These are phyloP conservation scores for Zygothrica quintamaculata DNA, from an alignment of 2,888 invertebrate species.

Conservation along the genomic window DNA sequence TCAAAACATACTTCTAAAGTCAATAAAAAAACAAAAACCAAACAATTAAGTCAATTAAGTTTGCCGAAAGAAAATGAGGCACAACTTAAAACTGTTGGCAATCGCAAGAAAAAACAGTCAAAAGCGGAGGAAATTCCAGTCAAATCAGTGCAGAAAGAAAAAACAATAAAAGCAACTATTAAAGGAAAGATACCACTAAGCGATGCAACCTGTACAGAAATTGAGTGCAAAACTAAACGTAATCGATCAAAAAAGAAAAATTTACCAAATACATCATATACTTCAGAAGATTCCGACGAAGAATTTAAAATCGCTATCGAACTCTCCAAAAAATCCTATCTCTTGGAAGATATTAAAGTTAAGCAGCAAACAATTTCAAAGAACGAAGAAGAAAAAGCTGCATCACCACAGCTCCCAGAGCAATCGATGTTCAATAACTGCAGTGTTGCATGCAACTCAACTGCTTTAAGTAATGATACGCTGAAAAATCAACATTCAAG, in stretches of 20 bases:
- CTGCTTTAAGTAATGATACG: constrained; percentile 58
- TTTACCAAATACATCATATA: too few species aligned
- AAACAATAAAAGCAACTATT: background rate
- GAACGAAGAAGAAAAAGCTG: background rate
- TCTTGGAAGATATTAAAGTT: constrained; percentile 29
- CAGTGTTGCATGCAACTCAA: constrained; percentile 74
- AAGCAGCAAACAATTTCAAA: too few species aligned
- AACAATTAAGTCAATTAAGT: too few species aligned
- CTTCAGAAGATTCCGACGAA: background rate
- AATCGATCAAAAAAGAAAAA: too few species aligned
- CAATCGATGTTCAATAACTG: constrained; percentile 54
- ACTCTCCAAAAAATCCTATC: constrained; percentile 47
- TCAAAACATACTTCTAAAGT: background rate
- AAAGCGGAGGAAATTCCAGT: constrained; percentile 3
- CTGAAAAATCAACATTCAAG: constrained; percentile 22
- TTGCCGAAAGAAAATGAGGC: too few species aligned
- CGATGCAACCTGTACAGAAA: too few species aligned
- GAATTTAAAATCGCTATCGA: background rate
- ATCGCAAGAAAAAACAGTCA: background rate
- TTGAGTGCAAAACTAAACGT: too few species aligned
- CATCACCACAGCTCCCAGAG: constrained; percentile 32
- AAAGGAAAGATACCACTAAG: background rate
- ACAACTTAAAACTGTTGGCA: background rate
- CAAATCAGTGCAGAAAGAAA: constrained; percentile 5
- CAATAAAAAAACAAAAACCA: background rate